Base-by-base conservation (phyloP, 2,113 vertebrate genomes). In the Mohoua ochrocephala region DNA sequence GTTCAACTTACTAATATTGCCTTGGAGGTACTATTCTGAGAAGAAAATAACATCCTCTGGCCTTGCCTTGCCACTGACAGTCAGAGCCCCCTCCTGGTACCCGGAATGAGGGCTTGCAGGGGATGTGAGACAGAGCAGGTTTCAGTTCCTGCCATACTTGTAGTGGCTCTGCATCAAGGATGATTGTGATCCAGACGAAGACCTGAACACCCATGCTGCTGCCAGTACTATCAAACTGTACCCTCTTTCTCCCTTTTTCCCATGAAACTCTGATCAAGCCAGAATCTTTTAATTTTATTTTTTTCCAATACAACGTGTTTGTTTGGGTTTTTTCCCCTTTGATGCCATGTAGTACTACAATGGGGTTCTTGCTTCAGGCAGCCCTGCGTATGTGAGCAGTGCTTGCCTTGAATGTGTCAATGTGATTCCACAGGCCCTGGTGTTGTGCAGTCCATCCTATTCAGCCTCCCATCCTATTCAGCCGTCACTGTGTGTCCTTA, bases 51-150 rank as follows among this genome's bases (percentile, higher is more conserved):
- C 3, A 5, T 74, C n/a, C 27, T 63, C 70, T 67, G 26, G 22
- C 28, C 31, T 60, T 52, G 28, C 44, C 37, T 60, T 45, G 54
- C 27, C 54, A 41, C 27, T 69, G n/a, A 18, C 64, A 65, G 30
- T 35, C 78, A 49, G 67, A 80, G 11, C 14, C 15, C 3, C 1
- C 0, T 50, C 8, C 28, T 80, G 30, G 53, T 15, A 42, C 39
- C 16, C 0, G 0, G 41, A 39, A 27, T 0, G 50, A 30, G 21
- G 13, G 5, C 13, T 77, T 44, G 14, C 22, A 35, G 64, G 16
- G 14, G 4, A 13, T 73, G 60, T 24, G 59, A 19, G 27, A 13
- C 4, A 35, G 23, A 41, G 16, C 1, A 6, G 11, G 5, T 44
- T 77, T 75, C 49, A 42, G 30, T 63, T 83, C 14, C 11, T 87